Percentiles rank a stretch among this genome's conserved stretches.
These are phyloP conservation scores for Hippoglossus hippoglossus DNA, from an alignment of 2,797 vertebrate species.

Conservation along the genomic window DNA sequence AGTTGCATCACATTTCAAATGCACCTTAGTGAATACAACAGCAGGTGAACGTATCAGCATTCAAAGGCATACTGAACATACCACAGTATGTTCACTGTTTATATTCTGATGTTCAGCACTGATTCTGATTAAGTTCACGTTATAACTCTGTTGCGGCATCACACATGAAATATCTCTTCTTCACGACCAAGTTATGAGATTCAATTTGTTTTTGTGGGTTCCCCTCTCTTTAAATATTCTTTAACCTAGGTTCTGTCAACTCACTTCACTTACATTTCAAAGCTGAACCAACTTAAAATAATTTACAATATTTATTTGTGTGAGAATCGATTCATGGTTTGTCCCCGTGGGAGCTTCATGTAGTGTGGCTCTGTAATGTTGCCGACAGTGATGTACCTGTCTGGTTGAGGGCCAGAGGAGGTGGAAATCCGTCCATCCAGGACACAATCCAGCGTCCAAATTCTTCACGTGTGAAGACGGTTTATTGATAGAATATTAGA, in stretches of 20 bases:
- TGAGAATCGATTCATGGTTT: neutral
- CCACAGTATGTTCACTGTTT: no score
- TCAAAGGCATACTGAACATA: no score
- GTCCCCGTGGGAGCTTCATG: neutral
- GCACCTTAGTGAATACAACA: no score
- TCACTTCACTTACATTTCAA: neutral
- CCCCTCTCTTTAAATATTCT: no score
- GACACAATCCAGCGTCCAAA: neutral
- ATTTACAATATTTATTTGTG: neutral
- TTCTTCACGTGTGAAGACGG: neutral
- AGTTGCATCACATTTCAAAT: no score
- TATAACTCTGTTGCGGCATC: no score
- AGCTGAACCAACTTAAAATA: neutral
- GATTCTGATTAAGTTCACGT: no score
- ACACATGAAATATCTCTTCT: neutral
- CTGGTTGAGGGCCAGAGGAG: constrained; percentile 2
- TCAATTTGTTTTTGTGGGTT: neutral
- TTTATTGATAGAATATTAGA: neutral
- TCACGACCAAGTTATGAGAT: neutral
- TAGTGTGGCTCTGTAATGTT: neutral
- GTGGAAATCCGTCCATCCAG: neutral
- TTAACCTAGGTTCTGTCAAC: neutral
- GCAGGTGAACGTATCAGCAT: no score
- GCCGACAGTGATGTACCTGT: neutral
- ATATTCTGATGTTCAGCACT: no score